Conservation (phyloP, 1,140 invertebrate genomes). For the Drosophila arizonae region DNA sequence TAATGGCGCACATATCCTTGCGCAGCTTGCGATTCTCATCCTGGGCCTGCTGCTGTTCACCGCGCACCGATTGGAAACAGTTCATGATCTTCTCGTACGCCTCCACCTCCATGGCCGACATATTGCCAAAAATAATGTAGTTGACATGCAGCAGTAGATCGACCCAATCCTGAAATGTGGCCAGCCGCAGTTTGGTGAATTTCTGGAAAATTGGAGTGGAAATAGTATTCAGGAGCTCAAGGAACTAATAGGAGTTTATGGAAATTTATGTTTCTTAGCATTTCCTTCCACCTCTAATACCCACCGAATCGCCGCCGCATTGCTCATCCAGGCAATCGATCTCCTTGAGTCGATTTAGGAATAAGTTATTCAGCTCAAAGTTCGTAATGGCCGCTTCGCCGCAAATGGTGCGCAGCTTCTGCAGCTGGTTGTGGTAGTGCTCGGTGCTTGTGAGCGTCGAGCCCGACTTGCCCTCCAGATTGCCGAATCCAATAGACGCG, state of each 20-base stretch:
- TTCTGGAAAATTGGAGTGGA: neutral
- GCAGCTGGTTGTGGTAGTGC: slow-evolving; percentile 37
- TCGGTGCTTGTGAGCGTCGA: slow-evolving; percentile 38
- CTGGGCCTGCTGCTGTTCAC: slow-evolving; percentile 50
- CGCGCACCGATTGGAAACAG: slow-evolving; percentile 42
- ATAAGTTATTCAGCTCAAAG: slow-evolving; percentile 60
- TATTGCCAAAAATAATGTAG: slow-evolving; percentile 52
- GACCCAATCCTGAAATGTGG: slow-evolving; percentile 76
- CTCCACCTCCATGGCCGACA: slow-evolving; percentile 61
- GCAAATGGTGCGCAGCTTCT: slow-evolving; percentile 22
- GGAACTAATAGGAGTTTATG: too few relatives aligned
- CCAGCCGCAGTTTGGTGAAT: slow-evolving; percentile 52
- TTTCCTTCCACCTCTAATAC: neutral
- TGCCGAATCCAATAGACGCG: neutral
- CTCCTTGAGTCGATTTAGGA: slow-evolving; percentile 55
- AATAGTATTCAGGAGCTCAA: neutral
- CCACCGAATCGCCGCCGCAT: slow-evolving; percentile 44
- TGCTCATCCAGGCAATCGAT: slow-evolving; percentile 50
- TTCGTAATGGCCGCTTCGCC: slow-evolving; percentile 54
- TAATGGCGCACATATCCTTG: slow-evolving; percentile 60
- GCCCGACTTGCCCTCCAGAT: neutral
- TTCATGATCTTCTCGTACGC: slow-evolving; percentile 48
- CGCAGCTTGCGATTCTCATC: slow-evolving; percentile 61
- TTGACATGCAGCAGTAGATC: slow-evolving; percentile 65
- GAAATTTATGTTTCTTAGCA: too few relatives aligned